Evolutionary conservation across 2,113 vertebrate species (phyloP).

Genomic region (Suricata suricatta): DNA sequence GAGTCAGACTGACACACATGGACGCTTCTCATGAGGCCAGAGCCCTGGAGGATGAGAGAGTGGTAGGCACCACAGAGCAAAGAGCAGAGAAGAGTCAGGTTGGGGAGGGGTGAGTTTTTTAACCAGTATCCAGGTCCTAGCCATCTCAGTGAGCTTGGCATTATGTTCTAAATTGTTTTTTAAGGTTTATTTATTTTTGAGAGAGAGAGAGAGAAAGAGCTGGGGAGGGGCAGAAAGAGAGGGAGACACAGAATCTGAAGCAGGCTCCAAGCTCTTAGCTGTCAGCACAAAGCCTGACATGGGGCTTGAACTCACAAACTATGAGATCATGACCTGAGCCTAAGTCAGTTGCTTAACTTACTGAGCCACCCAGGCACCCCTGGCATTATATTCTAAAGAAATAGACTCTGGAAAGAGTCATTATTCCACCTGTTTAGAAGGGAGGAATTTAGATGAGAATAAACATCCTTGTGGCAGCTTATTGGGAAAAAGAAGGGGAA

Average conservation of each 20-base stretch:
- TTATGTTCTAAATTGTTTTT: neutral
- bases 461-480: neutral
- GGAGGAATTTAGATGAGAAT: neutral
- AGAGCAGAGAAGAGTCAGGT: rapidly evolving
- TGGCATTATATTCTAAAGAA: neutral
- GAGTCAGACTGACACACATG: rapidly evolving
- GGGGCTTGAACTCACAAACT: too few species aligned
- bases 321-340: too few species aligned
- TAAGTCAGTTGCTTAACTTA: too few species aligned
- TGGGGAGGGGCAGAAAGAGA: too few species aligned
- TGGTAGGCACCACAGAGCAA: neutral
- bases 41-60: rapidly evolving
- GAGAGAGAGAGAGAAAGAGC: too few species aligned
- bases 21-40: neutral
- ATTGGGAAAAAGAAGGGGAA: neutral
- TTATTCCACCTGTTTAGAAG: neutral
- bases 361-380: too few species aligned
- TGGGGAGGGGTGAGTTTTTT: neutral
- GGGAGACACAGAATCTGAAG: too few species aligned
- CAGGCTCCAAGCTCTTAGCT: too few species aligned
- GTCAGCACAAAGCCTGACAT: too few species aligned
- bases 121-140: neutral
- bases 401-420: neutral
- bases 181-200: too few species aligned
- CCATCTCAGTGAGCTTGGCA: neutral